Evolutionary conservation across 2,797 vertebrate species (phyloP), one percentile per base, ranked within the genome.

Genomic region (Myripristis murdjan): DNA sequence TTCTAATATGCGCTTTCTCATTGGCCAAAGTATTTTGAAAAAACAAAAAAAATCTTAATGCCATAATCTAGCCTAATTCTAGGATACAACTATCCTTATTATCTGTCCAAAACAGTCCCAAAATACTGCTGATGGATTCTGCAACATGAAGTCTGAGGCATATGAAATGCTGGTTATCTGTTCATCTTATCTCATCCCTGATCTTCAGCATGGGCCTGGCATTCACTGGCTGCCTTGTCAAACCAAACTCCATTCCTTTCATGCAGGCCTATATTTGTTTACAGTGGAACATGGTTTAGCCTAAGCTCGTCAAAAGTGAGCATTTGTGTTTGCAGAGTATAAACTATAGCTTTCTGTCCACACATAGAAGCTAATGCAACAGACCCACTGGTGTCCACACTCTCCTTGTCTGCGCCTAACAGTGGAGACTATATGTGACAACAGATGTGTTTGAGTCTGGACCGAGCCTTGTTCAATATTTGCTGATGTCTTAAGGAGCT

Each of bases 381-480:
- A 87, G 86, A 87, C 81, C 83, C 81, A 73, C 73, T 70, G 74
- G 81, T 82, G 77, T 88, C 75, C 72, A 53, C 64, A 75, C 66
- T 33, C 69, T 60, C 59, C 49, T 64, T 59, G 67, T 75, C 63
- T 78, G 72, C 39, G 65, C 66, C 70, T n/a, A 74, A 75, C 76
- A 73, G 66, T 69, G 58, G 78, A 84, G 88, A 79, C 83, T 85
- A 73, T 83, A 88, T 84, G 63, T 67, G 89, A 92, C 88, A 92
- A 86, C 92, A 93, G 92, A 93, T 92, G 91, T 89, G 92, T 90
- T 86, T 80, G 89, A 90, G 89, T 89, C 83, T 91, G 91, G 90
- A 86, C 87, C 78, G 60, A 86, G 84, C 75, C 90, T 90, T 82
- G 82, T 86, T 93, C 88, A 92, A 92, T 92, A 91, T 93, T 93